A percentile compares a stretch with the other conserved stretches of the same genome.
These are phyloP conservation scores for Cantharis rustica DNA, from an alignment of 2,888 invertebrate genomes.

Conservation along the genomic window DNA sequence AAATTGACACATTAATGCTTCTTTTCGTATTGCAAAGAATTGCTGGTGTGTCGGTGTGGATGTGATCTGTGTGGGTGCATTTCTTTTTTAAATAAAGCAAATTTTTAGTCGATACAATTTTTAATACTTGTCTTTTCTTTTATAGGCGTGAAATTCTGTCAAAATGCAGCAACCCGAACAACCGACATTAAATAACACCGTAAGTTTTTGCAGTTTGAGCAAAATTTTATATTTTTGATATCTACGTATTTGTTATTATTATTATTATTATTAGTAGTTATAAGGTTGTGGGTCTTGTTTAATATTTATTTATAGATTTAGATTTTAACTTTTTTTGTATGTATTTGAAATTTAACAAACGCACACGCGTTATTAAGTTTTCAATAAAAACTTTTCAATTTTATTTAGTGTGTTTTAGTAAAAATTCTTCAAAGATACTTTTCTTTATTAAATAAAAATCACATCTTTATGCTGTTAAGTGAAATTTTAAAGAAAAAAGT, in stretches of 20 bases:
- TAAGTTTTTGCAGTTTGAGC: slow-evolving; percentile 48
- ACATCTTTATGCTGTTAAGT: background rate
- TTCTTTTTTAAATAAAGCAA: background rate
- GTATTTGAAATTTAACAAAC: background rate
- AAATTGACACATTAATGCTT: background rate
- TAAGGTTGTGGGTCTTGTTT: background rate
- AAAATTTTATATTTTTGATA: background rate
- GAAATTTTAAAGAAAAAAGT: background rate
- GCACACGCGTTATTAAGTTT: background rate
- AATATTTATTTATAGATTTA: background rate
- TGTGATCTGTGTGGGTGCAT: background rate
- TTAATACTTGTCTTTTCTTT: background rate
- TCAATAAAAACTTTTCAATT: background rate
- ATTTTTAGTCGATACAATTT: background rate
- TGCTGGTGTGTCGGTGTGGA: background rate
- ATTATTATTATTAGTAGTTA: background rate
- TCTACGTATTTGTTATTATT: background rate
- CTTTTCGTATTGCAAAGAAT: background rate
- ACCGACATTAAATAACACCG: slow-evolving; percentile 63
- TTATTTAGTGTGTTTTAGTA: background rate
- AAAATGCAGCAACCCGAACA: slow-evolving; percentile 67
- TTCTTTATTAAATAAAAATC: background rate
- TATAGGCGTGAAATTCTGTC: slow-evolving; percentile 30
- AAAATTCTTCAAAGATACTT: background rate
- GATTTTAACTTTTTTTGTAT: background rate